These are phyloP conservation scores for Micromussa lordhowensis DNA, from an alignment of 92 coral and sea anemone genomes.

Conservation along the genomic window DNA sequence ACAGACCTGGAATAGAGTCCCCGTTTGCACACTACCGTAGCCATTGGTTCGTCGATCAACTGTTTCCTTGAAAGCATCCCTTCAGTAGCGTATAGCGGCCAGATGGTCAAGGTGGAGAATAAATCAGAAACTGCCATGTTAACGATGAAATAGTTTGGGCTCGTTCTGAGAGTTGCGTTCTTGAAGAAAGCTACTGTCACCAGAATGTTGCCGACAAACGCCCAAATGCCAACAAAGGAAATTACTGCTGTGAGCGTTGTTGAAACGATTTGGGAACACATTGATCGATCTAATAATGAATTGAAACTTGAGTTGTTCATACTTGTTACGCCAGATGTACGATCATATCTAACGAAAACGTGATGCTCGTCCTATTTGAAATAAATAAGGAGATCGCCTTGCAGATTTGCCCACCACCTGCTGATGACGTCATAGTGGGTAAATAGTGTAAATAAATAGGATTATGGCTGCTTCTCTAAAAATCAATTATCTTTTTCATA, in stretches of 20 bases:
- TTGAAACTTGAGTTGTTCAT: conserved; percentile 9
- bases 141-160: conserved; percentile 22
- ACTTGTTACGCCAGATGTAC: not conserved
- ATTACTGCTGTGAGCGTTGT: not conserved
- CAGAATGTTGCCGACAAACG: conserved; percentile 18
- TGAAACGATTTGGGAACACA: not conserved
- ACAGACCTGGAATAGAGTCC: not conserved
- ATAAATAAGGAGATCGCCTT: not conserved
- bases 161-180: conserved; percentile 4
- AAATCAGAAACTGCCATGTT: conserved; percentile 38
- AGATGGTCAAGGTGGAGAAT: not conserved
- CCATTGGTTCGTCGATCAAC: not conserved
- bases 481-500: no score
- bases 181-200: not conserved
- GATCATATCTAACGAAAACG: not conserved
- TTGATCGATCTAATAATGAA: not conserved
- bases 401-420: not conserved
- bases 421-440: not conserved
- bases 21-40: conserved; percentile 8
- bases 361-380: not conserved
- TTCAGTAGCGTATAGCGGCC: conserved; percentile 22
- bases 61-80: conserved; percentile 4
- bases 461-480: not conserved
- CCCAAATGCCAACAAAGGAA: not conserved
- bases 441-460: no score